Percentiles rank a stretch among this genome's conserved stretches.
phyloP scores from a whole-genome alignment of 1,140 invertebrate species.

The Campoletis sonorensis region DNA sequence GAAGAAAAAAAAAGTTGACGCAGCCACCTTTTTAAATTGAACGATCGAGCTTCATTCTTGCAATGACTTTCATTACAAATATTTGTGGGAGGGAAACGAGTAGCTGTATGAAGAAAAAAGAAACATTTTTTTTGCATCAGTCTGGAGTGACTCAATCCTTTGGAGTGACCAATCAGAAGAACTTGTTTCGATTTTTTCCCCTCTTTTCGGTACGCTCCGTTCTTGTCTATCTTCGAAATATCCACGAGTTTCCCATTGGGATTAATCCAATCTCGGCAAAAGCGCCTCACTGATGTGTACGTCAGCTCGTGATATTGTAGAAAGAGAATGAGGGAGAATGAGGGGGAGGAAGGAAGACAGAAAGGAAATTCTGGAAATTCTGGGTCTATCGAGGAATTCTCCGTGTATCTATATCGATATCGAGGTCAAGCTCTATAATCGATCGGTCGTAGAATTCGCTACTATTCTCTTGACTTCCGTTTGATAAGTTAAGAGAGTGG shows the following conservation, averaged over 20 bases:
- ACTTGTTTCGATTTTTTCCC: neutral
- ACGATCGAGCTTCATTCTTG: too few species aligned
- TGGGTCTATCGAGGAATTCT: slow-evolving; percentile 3
- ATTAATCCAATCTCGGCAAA: slow-evolving; percentile 50
- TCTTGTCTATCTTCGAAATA: neutral
- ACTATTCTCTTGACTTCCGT: slow-evolving; percentile 19
- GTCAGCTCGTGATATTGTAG: neutral
- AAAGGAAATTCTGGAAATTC: slow-evolving; percentile 14
- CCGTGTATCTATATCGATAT: slow-evolving; percentile 27
- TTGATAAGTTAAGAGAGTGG: slow-evolving; percentile 27
- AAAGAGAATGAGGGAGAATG: neutral
- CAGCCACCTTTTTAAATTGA: too few species aligned
- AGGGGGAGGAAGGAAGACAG: neutral
- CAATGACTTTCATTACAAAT: too few species aligned
- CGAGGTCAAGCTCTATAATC: slow-evolving; percentile 23
- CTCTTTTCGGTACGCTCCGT: neutral
- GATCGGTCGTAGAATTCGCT: slow-evolving; percentile 3
- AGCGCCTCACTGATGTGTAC: slow-evolving; percentile 53
- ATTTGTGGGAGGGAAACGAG: too few species aligned
- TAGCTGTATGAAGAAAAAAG: too few species aligned
- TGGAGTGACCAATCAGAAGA: slow-evolving; percentile 20
- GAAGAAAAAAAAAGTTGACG: too few species aligned
- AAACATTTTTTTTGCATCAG: too few species aligned
- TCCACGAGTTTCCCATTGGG: neutral
- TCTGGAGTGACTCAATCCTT: neutral